Base-by-base conservation (phyloP, 2,113 vertebrate species). In the Dunckerocampus dactyliophorus region DNA sequence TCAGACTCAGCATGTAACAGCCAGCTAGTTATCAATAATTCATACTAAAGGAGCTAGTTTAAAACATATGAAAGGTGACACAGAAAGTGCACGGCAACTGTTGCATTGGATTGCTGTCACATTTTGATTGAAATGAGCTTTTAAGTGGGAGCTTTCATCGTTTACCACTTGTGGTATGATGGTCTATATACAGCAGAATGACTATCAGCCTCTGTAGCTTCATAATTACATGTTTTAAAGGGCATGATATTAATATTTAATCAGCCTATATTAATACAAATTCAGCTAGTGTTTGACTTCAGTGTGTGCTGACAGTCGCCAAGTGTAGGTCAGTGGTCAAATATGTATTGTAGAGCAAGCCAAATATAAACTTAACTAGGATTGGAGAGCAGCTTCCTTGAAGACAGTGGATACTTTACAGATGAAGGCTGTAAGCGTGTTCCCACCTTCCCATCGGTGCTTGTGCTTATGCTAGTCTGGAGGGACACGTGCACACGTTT, bases 21-120 rank as follows among this genome's bases (percentile, higher is more conserved):
- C 82, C 85, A 82, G 85, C 67, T 58, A 75, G 84, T 80, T 81
- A 87, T 89, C 82, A 88, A 88, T 89, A 86, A 89, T 89, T 88
- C 75, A 88, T 59, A 73, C 62, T 42, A 63, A 71, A 80, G 75
- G 79, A 79, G 77, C 65, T 78, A 62, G 71, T 76, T 79, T 63
- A 66, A 77, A 85, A 86, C 71, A 85, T 77, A 81, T 77, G 72
- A 87, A 81, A 80, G 79, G 66, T 74, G 75, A 75, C 72, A 81
- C 67, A 77, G 65, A 63, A 64, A 68, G 73, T 57, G 70, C 59
- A 73, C 73, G 71, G 45, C 71, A 71, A 80, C 56, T 68, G 53
- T 74, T 57, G 17, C 47, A 65, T 71, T 61, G 65, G 16, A 79
- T 69, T 74, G 4, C 59, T 28, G 20, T 37, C 53, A 72, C 13